A percentile compares a stretch with the other conserved stretches of the same genome.
Evolutionary conservation across 2,888 invertebrate species (phyloP).

Genomic region (Blastobasis adustella): DNA sequence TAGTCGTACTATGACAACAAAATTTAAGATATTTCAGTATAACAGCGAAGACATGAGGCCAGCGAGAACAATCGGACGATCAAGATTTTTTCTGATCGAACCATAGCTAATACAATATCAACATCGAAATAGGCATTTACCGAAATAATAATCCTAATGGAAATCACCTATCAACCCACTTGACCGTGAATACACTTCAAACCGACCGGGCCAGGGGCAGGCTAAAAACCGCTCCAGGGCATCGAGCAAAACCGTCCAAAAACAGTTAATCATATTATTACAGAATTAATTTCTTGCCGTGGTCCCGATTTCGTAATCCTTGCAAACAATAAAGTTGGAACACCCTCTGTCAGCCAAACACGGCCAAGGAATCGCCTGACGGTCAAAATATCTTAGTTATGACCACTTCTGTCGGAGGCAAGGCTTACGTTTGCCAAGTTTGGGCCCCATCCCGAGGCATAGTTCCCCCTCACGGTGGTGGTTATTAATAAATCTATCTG

Average conservation of each 20-base stretch:
- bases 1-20: no score
- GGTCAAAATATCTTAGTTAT: slow-evolving; percentile 75
- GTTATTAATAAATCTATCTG: slow-evolving; percentile 30
- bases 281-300: slow-evolving; percentile 42
- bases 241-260: slow-evolving; percentile 7
- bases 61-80: no score
- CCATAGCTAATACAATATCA: no score
- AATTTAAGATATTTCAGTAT: no score
- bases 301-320: slow-evolving; percentile 32
- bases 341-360: slow-evolving; percentile 52
- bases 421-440: slow-evolving; percentile 68
- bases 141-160: no score
- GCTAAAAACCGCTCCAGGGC: not conserved
- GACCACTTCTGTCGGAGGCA: slow-evolving; percentile 71
- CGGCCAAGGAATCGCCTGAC: slow-evolving; percentile 62
- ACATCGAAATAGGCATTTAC: no score
- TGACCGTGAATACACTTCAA: not conserved
- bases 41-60: no score
- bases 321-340: slow-evolving; percentile 36
- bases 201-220: not conserved
- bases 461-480: slow-evolving; percentile 13
- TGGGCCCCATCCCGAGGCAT: slow-evolving; percentile 31
- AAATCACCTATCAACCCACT: no score
- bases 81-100: no score
- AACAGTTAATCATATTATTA: slow-evolving; percentile 37